Conservation (phyloP, 2,113 vertebrate species). For the Osmerus mordax region DNA sequence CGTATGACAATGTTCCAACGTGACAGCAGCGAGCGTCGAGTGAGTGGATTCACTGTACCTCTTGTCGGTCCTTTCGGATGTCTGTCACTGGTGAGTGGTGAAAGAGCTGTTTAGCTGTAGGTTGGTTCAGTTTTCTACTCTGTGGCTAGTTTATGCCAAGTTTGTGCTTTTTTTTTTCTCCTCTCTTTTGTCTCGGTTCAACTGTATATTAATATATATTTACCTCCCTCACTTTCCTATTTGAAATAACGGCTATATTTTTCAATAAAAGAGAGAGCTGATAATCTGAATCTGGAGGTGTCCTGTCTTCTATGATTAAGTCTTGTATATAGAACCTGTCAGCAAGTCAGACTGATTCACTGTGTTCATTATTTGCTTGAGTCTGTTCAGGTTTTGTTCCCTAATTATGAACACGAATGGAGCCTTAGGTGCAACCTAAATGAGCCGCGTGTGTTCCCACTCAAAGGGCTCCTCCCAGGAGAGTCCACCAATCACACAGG, state of each 20-base stretch:
- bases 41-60: no score
- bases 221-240: constrained; percentile 54
- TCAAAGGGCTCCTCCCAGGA: constrained; percentile 22
- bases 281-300: constrained; percentile 52
- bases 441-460: neutral
- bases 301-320: constrained; percentile 1
- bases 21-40: no score
- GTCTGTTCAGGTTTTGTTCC: constrained; percentile 3
- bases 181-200: constrained; percentile 49
- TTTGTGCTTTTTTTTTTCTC: constrained; percentile 47
- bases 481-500: neutral
- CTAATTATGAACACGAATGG: constrained; percentile 20
- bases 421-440: constrained; percentile 34
- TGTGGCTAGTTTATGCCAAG: constrained; percentile 44
- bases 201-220: constrained; percentile 70
- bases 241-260: constrained; percentile 75
- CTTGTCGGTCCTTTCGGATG: neutral
- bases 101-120: constrained; percentile 44
- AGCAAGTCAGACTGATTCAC: neutral
- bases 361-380: neutral
- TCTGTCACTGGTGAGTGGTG: neutral
- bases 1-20: no score
- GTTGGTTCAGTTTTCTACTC: constrained; percentile 20
- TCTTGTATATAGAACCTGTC: neutral
- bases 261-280: constrained; percentile 75